Conservation (phyloP, 2,797 vertebrate genomes). For the Sciurus carolinensis region DNA sequence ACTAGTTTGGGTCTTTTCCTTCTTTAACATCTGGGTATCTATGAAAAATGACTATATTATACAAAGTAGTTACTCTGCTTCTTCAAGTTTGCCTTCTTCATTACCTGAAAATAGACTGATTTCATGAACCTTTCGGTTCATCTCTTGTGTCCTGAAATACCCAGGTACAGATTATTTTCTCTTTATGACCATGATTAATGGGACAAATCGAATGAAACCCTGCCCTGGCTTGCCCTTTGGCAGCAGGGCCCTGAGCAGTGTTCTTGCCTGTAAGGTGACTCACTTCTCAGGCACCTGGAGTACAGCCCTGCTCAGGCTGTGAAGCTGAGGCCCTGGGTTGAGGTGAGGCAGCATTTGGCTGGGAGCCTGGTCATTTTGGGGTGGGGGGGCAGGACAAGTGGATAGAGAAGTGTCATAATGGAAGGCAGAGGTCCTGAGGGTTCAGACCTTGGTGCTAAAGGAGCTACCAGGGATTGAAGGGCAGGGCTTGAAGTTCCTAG, state of each 20-base stretch:
- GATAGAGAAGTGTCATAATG: fast-evolving
- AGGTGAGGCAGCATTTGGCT: neutral
- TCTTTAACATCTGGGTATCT: neutral
- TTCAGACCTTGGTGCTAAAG: neutral
- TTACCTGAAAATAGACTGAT: neutral
- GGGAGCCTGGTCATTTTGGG: neutral
- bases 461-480: neutral
- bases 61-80: neutral
- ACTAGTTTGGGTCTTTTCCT: neutral
- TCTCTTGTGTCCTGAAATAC: neutral
- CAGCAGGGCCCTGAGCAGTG: neutral
- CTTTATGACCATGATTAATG: neutral
- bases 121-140: too few relatives aligned
- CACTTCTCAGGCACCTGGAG: too few relatives aligned
- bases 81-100: neutral
- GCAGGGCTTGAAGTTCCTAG: fast-evolving
- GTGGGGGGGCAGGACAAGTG: neutral
- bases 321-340: neutral
- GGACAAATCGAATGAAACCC: neutral
- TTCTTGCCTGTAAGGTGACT: neutral
- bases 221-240: neutral
- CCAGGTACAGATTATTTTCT: neutral
- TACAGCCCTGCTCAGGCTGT: neutral
- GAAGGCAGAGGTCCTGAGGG: neutral
- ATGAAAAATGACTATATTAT: neutral